These are phyloP conservation scores for Sinonovacula constricta DNA, from an alignment of 1,140 invertebrate genomes.

Conservation along the genomic window DNA sequence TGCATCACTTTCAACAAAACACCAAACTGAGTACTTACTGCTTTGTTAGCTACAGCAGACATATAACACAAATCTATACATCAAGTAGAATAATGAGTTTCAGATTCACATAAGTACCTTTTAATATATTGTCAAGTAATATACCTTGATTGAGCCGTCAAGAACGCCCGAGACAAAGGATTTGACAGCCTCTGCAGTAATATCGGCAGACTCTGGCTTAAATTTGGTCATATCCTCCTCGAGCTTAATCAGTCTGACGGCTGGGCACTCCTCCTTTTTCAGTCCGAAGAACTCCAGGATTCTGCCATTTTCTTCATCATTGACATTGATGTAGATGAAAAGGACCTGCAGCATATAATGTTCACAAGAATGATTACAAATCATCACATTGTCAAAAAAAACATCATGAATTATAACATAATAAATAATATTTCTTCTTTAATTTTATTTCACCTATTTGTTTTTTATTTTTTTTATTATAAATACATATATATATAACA, in stretches of 20 bases:
- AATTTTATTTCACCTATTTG: no score
- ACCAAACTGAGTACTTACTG: no score
- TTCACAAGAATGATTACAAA: neutral
- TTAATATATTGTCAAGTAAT: slow-evolving; percentile 1
- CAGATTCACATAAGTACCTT: no score
- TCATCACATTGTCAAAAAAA: no score
- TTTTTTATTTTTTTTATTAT: no score
- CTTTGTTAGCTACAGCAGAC: no score
- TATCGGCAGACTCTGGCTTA: slow-evolving; percentile 91
- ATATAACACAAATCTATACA: no score
- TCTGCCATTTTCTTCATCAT: slow-evolving; percentile 96
- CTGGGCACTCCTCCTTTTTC: slow-evolving; percentile 94
- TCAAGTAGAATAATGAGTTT: no score
- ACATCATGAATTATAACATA: no score
- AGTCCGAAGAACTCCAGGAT: slow-evolving; percentile 99
- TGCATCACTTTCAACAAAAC: no score
- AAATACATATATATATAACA: no score
- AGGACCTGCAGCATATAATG: slow-evolving; percentile 83
- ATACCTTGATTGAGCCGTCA: slow-evolving; percentile 92
- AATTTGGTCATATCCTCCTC: slow-evolving; percentile 99
- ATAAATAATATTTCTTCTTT: no score
- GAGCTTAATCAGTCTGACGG: slow-evolving; percentile 94
- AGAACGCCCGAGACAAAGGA: slow-evolving; percentile 93
- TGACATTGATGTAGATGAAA: slow-evolving; percentile 96
- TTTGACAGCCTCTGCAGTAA: slow-evolving; percentile 87